Conservation (phyloP, 2,888 invertebrate species). For the Melieria picta region DNA sequence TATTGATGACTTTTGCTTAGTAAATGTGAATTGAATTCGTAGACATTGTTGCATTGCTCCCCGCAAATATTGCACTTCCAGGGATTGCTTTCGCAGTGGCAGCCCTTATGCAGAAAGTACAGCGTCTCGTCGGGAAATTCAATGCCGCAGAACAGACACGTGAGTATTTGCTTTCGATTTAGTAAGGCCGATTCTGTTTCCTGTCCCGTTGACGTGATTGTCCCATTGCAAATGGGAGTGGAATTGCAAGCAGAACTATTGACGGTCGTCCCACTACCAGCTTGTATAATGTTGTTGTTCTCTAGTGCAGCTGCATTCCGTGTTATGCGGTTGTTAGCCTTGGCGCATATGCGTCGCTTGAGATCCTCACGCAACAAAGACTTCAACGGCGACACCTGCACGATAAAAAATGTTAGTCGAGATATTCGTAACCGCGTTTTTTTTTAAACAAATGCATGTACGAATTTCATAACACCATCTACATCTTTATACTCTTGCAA, state of each 20-base stretch:
- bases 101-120: slow-evolving; percentile 96
- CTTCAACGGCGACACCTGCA: slow-evolving; percentile 80
- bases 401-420: no score
- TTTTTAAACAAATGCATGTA: no score
- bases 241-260: slow-evolving; percentile 59
- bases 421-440: no score
- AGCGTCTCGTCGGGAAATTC: slow-evolving; percentile 95
- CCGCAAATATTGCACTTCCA: slow-evolving; percentile 98
- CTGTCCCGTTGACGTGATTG: slow-evolving; percentile 78
- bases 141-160: slow-evolving; percentile 92
- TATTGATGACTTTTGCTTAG: slow-evolving; percentile 92
- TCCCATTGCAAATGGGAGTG: slow-evolving; percentile 70
- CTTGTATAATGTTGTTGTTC: slow-evolving; percentile 59
- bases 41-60: slow-evolving; percentile 92
- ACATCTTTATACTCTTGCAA: no score
- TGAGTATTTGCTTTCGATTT: slow-evolving; percentile 70
- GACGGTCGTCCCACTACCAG: slow-evolving; percentile 42
- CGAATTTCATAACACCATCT: no score
- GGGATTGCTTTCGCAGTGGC: slow-evolving; percentile 96
- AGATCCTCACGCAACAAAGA: slow-evolving; percentile 85
- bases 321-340: slow-evolving; percentile 71
- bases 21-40: slow-evolving; percentile 96
- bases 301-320: slow-evolving; percentile 60
- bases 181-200: slow-evolving; percentile 68
- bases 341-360: slow-evolving; percentile 80